Base-by-base conservation (phyloP, 2,888 invertebrate species). In the Craniophora ligustri region DNA sequence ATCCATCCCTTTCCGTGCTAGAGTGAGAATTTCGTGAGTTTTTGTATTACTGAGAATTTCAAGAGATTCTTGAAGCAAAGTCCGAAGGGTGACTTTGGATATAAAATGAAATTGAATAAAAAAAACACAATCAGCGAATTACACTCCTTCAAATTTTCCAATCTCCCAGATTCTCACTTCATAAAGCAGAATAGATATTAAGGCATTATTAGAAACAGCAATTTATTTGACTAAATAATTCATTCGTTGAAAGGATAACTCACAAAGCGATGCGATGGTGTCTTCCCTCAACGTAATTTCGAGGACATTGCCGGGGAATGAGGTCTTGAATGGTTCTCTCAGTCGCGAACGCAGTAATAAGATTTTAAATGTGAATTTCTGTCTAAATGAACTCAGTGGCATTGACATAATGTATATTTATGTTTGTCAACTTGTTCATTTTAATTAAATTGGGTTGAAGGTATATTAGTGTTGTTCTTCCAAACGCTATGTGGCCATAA, bases 311-410 rank as follows among this genome's bases (percentile, higher is more conserved):
- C 74, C 53, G 57, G 61, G 81, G 69, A 84, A 81, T 78, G 83
- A 54, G 58, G 71, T 64, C 59, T 64, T 54, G 72, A 76, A 76
- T 67, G 64, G 70, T 62, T 61, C 41, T 67, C 68, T 68, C 64
- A 39, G 69, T 76, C 73, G 67, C 75, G 65, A 75, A 74, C 69
- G 68, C 64, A 61, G 83, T 85, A 89, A 89, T 89, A 89, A 88
- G 83, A 87, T 87, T 88, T 87, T 86, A 85, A 88, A 88, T 85
- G 87, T 81, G 84, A 78, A 83, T 79, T 84, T 85, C 81, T 79
- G 77, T 81, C 78, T 77, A 84, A 88, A 88, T 85, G 82, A 85
- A 85, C 77, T 81, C 64, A 55, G 67, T 72, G 47, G 72, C 73
- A 81, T 82, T 72, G 80, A 65, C 76, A 70, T 78, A 62, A 59